Percentiles rank a stretch among this genome's conserved stretches.
Conservation (phyloP, 2,113 vertebrate genomes). For the Spilogale gracilis region DNA sequence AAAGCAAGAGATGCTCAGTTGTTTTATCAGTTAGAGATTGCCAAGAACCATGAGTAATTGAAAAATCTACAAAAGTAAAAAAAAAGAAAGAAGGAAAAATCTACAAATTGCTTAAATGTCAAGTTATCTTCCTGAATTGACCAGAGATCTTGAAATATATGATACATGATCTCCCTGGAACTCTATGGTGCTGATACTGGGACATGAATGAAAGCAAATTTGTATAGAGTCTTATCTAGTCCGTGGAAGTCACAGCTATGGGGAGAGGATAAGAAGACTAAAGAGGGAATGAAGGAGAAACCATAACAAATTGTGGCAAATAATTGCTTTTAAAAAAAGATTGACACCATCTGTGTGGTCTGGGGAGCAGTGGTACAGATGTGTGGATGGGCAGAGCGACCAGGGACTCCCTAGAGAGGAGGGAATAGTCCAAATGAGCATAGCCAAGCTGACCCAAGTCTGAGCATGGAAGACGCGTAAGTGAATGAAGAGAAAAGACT, state of each 20-base stretch:
- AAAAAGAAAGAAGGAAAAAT: background rate
- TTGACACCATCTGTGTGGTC: background rate
- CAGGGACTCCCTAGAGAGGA: background rate
- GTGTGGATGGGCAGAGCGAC: fast-evolving
- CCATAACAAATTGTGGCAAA: background rate
- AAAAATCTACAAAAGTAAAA: background rate
- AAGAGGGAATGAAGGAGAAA: background rate
- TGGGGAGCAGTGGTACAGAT: too few relatives aligned
- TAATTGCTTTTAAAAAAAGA: background rate
- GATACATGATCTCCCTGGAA: background rate
- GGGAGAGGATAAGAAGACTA: background rate
- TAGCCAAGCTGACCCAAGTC: fast-evolving
- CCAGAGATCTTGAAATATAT: background rate
- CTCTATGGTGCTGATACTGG: background rate
- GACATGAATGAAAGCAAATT: background rate
- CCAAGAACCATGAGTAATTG: background rate
- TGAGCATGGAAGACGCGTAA: background rate
- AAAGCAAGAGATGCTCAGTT: background rate
- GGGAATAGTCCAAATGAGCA: background rate
- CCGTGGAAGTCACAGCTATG: background rate
- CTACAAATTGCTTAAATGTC: background rate
- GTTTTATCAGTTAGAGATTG: background rate
- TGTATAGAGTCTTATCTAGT: background rate
- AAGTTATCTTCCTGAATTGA: background rate
- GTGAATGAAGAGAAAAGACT: background rate